These are phyloP conservation scores for Boulengeromyrus knoepffleri DNA, from an alignment of 2,113 vertebrate species.

Conservation along the genomic window DNA sequence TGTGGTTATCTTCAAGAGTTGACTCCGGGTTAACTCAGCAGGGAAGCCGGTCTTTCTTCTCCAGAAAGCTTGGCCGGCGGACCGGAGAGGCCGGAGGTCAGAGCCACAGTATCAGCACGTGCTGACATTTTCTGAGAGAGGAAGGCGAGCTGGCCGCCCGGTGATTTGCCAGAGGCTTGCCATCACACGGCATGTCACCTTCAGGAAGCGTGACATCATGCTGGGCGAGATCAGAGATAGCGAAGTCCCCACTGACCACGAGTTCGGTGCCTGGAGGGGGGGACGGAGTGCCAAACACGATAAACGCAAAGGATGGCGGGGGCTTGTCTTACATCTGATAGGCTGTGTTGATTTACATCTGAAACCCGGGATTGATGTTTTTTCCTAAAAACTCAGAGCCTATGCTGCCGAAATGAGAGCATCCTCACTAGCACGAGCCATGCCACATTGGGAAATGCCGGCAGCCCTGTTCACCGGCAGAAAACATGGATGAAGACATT, in stretches of 20 bases:
- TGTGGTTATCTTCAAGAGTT: not conserved
- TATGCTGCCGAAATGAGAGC: not conserved
- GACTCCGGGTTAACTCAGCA: not conserved
- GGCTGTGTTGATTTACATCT: not conserved
- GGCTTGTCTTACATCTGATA: not conserved
- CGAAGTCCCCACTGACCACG: not conserved
- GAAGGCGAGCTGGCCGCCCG: not conserved
- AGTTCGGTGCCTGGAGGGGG: not conserved
- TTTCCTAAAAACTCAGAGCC: not conserved
- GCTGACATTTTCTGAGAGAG: slow-evolving; percentile 1
- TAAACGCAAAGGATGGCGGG: not conserved
- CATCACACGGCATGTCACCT: not conserved
- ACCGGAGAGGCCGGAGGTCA: not conserved
- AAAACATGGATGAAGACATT: not conserved
- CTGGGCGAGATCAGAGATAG: not conserved
- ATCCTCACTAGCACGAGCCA: not conserved
- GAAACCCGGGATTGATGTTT: not conserved
- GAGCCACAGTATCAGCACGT: not conserved
- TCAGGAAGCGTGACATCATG: not conserved
- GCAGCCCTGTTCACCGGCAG: not conserved
- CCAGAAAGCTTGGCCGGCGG: not conserved
- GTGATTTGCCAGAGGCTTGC: not conserved
- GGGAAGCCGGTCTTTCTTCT: not conserved
- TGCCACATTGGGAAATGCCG: not conserved
- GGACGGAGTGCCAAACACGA: not conserved